These are phyloP conservation scores for Pipistrellus nathusii DNA, from an alignment of 2,797 vertebrate species.

Conservation along the genomic window DNA sequence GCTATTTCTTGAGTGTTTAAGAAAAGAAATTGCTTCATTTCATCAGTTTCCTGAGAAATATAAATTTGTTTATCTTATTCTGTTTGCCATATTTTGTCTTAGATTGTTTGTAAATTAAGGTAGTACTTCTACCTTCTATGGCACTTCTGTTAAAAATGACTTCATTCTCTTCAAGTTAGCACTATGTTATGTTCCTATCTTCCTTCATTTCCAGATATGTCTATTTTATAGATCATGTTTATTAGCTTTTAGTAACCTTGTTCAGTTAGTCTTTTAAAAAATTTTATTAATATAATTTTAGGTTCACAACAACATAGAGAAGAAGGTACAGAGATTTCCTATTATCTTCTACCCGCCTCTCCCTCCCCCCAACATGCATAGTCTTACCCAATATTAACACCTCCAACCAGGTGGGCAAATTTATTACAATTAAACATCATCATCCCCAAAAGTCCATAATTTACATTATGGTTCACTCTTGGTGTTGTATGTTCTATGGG, in stretches of 20 bases:
- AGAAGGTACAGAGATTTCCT: not conserved
- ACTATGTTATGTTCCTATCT: not conserved
- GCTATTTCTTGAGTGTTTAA: not conserved
- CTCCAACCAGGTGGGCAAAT: not conserved
- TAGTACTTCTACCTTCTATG: not conserved
- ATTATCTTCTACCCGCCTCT: too few relatives aligned
- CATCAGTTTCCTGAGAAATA: not conserved
- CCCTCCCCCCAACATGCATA: not conserved
- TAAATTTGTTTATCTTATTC: not conserved
- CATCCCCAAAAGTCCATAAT: not conserved
- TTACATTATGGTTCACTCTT: not conserved
- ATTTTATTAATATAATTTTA: not conserved
- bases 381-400: too few relatives aligned
- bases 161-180: not conserved
- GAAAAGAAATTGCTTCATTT: constrained; percentile 21
- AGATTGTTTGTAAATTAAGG: not conserved
- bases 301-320: not conserved
- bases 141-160: not conserved
- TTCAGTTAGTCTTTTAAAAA: not conserved
- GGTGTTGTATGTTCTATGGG: not conserved
- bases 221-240: not conserved
- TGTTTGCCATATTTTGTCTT: not conserved
- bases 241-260: not conserved
- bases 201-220: not conserved
- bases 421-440: not conserved